Conservation (phyloP, 2,888 invertebrate species). For the Agriopis aurantiaria region DNA sequence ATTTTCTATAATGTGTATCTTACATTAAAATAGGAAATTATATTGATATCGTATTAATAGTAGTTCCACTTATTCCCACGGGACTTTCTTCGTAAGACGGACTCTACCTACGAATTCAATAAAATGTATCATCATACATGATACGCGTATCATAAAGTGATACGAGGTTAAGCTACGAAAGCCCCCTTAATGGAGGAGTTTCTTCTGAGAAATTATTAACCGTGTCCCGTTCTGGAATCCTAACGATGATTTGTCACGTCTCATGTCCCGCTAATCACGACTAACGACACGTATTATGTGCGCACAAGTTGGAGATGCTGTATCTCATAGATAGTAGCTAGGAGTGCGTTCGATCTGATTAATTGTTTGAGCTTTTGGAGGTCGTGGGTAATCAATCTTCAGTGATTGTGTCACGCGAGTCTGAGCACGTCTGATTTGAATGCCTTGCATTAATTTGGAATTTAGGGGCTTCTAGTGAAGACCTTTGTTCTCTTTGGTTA, state of each 20-base stretch:
- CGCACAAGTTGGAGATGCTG: slow-evolving; percentile 20
- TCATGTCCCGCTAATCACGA: slow-evolving; percentile 42
- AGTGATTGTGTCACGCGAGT: slow-evolving; percentile 36
- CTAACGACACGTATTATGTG: slow-evolving; percentile 42
- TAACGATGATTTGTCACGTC: slow-evolving; percentile 44
- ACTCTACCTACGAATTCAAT: neutral
- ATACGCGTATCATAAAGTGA: slow-evolving; percentile 3
- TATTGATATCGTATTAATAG: too few species aligned
- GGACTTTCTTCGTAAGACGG: neutral
- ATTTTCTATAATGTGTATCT: too few species aligned
- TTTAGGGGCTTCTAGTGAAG: slow-evolving; percentile 8
- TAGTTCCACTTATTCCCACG: too few species aligned
- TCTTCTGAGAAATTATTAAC: slow-evolving; percentile 24
- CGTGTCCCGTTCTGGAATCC: slow-evolving; percentile 33
- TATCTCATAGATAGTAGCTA: slow-evolving; percentile 13
- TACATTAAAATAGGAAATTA: too few species aligned
- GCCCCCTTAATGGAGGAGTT: neutral
- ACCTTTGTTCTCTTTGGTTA: neutral
- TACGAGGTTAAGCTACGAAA: slow-evolving; percentile 1
- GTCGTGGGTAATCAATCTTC: slow-evolving; percentile 42
- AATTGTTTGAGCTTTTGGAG: slow-evolving; percentile 36
- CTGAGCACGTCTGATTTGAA: slow-evolving; percentile 15
- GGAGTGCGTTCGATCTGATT: slow-evolving; percentile 30
- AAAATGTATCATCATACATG: neutral
- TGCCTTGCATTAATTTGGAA: slow-evolving; percentile 19